Conservation (phyloP, 2,888 invertebrate species). For the Rhopalosiphum nymphaeae region DNA sequence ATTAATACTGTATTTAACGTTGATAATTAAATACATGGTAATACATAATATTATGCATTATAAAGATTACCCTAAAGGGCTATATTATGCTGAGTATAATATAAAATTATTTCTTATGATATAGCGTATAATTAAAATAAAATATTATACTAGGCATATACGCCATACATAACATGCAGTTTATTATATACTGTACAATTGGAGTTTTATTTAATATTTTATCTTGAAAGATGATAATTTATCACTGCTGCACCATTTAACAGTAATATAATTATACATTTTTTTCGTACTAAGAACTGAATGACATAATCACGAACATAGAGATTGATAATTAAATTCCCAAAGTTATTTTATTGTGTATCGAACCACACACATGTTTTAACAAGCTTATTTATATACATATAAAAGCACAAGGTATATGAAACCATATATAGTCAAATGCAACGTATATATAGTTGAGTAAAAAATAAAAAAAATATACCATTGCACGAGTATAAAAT, state of each 20-base stretch:
- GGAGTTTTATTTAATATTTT: not conserved
- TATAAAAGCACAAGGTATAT: not conserved
- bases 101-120: not conserved
- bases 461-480: not conserved
- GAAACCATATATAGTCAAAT: not conserved
- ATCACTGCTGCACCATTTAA: not conserved
- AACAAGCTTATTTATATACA: not conserved
- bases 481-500: not conserved
- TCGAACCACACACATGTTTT: not conserved
- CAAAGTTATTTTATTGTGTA: not conserved
- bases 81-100: not conserved
- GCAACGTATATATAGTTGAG: not conserved
- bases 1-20: not conserved
- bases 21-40: not conserved
- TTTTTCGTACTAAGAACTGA: not conserved
- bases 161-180: not conserved
- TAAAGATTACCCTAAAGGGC: not conserved
- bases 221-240: not conserved
- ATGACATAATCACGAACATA: not conserved
- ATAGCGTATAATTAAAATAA: not conserved
- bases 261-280: not conserved
- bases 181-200: not conserved
- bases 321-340: not conserved
- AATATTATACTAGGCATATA: not conserved
- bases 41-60: not conserved